These are phyloP conservation scores for Alloscopus bannaensis DNA, from an alignment of 2,888 invertebrate species.

Conservation along the genomic window DNA sequence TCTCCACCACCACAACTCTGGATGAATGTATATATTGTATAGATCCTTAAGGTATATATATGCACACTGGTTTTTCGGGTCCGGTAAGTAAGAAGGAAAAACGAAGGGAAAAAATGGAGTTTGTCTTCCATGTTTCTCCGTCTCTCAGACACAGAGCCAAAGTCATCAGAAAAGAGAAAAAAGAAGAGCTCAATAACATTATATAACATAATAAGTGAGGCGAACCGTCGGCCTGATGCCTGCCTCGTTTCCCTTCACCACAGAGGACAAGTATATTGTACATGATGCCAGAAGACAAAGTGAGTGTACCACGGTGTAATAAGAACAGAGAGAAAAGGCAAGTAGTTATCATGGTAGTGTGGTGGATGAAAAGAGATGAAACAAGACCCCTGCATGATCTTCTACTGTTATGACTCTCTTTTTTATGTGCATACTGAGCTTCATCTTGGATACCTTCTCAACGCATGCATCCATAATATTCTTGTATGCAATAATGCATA, in stretches of 20 bases:
- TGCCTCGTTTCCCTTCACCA: conserved; percentile 42
- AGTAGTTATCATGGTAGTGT: conserved; percentile 15
- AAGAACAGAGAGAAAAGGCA: not conserved
- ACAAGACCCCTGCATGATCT: conserved; percentile 31
- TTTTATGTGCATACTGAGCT: conserved; percentile 14
- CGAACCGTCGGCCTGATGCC: conserved; percentile 43
- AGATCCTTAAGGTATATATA: not conserved
- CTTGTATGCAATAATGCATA: conserved; percentile 32
- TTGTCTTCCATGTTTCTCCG: conserved; percentile 23
- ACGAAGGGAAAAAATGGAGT: conserved; percentile 28
- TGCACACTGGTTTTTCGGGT: conserved; percentile 42
- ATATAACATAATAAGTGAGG: conserved; percentile 33
- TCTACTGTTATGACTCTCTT: not conserved
- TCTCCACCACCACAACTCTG: not conserved
- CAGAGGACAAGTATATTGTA: conserved; percentile 31
- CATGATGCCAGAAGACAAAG: not conserved
- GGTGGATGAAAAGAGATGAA: conserved; percentile 7
- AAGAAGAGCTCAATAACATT: conserved; percentile 50
- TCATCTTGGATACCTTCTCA: conserved; percentile 8
- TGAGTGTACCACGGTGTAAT: not conserved
- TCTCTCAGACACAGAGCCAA: conserved; percentile 16
- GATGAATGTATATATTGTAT: conserved; percentile 9
- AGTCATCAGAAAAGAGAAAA: conserved; percentile 50
- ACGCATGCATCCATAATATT: no score
- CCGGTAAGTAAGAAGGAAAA: conserved; percentile 51